Percentiles rank a stretch among this genome's conserved stretches.
Evolutionary conservation across 2,797 vertebrate genomes (phyloP).

Genomic region (Todus mexicanus): DNA sequence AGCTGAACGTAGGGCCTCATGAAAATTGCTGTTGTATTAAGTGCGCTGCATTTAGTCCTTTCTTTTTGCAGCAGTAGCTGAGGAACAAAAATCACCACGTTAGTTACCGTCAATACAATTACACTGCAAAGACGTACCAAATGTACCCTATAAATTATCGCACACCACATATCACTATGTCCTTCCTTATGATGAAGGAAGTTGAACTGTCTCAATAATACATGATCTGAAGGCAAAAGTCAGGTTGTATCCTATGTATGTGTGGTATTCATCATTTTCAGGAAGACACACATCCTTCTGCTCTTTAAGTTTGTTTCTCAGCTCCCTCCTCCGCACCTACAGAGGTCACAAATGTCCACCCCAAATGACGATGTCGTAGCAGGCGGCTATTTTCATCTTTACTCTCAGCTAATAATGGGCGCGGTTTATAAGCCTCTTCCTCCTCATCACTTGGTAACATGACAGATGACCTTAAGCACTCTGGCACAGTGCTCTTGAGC

Average conservation of each 20-base stretch:
- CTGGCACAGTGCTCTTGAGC: not conserved
- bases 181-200: slow-evolving; percentile 26
- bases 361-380: not conserved
- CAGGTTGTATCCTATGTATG: not conserved
- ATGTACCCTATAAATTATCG: slow-evolving; percentile 16
- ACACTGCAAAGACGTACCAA: not conserved
- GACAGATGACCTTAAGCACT: not conserved
- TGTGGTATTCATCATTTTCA: not conserved
- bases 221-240: not conserved
- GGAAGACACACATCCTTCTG: not conserved
- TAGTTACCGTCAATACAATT: slow-evolving; percentile 8
- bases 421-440: not conserved
- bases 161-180: not conserved
- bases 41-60: not conserved
- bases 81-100: not conserved
- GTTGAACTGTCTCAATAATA: not conserved
- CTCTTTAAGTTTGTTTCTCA: not conserved
- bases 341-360: not conserved
- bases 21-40: not conserved
- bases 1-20: not conserved
- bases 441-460: not conserved
- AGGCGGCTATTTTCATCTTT: not conserved
- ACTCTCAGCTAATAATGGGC: not conserved
- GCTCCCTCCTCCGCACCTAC: not conserved
- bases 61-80: not conserved